Conservation (phyloP, 2,888 invertebrate genomes). For the Hermaeophaga mercurialis region DNA sequence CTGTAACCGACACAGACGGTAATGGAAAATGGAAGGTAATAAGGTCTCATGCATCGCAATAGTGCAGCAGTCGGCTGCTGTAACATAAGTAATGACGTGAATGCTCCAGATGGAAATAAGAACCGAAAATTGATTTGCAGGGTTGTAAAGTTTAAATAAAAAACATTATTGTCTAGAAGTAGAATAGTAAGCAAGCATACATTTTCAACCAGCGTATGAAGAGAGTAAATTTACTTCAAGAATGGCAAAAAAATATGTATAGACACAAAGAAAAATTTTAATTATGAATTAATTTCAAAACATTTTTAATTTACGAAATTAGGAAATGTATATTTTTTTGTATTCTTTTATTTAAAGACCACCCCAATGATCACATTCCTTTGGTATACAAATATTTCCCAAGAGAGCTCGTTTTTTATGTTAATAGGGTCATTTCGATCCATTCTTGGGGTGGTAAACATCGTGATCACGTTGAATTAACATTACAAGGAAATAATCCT, state of each 20-base stretch:
- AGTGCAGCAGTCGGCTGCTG: conserved; percentile 9
- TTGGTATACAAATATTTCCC: not conserved
- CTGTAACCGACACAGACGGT: conserved; percentile 3
- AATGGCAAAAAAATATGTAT: too few relatives aligned
- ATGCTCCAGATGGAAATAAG: conserved; percentile 8
- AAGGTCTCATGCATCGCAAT: conserved; percentile 19
- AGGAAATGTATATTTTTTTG: too few relatives aligned
- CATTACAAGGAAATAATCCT: conserved; percentile 14
- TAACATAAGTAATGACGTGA: conserved; percentile 1
- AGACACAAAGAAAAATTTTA: too few relatives aligned
- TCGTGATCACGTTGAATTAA: conserved; percentile 20
- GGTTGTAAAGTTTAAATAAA: not conserved
- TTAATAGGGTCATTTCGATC: not conserved
- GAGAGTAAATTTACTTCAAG: too few relatives aligned
- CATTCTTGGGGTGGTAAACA: conserved; percentile 3
- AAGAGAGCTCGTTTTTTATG: not conserved
- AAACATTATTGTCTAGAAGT: not conserved
- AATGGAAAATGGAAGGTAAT: conserved; percentile 25
- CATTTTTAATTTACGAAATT: too few relatives aligned
- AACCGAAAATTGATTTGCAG: conserved; percentile 1
- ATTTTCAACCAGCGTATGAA: too few relatives aligned
- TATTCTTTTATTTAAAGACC: too few relatives aligned
- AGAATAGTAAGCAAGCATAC: not conserved
- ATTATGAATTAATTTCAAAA: too few relatives aligned
- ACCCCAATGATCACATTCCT: too few relatives aligned